Evolutionary conservation across 2,888 invertebrate genomes (phyloP).

Genomic region (Noctua pronuba): DNA sequence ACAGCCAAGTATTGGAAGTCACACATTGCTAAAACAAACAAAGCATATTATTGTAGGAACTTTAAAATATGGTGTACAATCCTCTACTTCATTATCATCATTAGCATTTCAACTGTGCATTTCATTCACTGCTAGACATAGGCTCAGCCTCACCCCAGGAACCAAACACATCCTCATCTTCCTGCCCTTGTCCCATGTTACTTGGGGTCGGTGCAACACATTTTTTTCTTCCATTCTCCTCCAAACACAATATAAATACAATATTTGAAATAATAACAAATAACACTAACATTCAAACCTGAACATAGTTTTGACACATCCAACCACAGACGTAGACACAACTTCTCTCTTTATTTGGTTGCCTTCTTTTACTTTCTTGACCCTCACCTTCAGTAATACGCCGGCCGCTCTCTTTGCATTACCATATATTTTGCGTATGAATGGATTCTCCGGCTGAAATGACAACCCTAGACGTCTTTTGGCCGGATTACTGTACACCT

Average conservation of each 20-base stretch:
- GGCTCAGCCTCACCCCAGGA: too few species aligned
- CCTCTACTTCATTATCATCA: neutral
- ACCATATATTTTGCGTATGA: conserved; percentile 94
- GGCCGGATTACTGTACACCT: conserved; percentile 80
- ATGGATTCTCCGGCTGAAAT: conserved; percentile 95
- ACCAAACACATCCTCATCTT: neutral
- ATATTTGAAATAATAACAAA: neutral
- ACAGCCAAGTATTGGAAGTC: conserved; percentile 98
- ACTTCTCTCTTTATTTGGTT: conserved; percentile 84
- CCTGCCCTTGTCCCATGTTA: too few species aligned
- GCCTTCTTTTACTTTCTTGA: conserved; percentile 87
- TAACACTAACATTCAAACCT: conserved; percentile 91
- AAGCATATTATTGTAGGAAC: neutral
- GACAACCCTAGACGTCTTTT: conserved; percentile 93
- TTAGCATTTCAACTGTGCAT: neutral
- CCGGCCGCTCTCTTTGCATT: conserved; percentile 92
- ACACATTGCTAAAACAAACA: conserved; percentile 92
- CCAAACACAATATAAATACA: too few species aligned
- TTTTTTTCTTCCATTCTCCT: too few species aligned
- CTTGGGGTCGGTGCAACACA: too few species aligned
- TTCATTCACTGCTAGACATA: neutral
- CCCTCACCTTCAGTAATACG: conserved; percentile 93
- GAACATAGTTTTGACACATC: conserved; percentile 91
- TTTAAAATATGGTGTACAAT: too few species aligned
- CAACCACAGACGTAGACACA: conserved; percentile 89